phyloP scores from a whole-genome alignment of 2,113 vertebrate species.

The Todiramphus chloris region DNA sequence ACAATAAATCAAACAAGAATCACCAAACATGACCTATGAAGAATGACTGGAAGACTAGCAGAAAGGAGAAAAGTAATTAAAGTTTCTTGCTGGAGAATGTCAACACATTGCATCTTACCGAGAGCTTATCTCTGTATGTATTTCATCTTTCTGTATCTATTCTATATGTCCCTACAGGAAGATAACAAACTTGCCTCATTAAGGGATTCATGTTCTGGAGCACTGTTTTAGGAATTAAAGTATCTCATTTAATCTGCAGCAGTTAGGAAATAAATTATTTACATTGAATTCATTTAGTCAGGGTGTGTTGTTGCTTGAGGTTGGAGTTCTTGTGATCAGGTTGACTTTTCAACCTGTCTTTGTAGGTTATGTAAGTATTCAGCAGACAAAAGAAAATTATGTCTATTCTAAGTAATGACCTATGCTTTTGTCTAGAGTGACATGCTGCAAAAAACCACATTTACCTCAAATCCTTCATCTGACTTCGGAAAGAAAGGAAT shows the following conservation, averaged over 20 bases:
- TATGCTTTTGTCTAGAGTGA: not conserved
- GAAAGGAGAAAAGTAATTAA: not conserved
- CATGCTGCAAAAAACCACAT: not conserved
- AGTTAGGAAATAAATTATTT: not conserved
- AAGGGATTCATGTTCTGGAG: not conserved
- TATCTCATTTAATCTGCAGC: not conserved
- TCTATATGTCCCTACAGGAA: not conserved
- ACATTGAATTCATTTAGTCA: not conserved
- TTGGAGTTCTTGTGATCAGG: not conserved
- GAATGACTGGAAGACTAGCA: not conserved
- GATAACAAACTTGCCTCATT: not conserved
- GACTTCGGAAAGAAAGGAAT: not conserved
- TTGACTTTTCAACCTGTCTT: not conserved
- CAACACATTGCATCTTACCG: accelerated
- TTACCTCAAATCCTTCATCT: not conserved
- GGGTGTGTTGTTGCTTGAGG: not conserved
- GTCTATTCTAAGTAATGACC: not conserved
- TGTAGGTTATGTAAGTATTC: not conserved
- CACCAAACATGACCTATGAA: not conserved
- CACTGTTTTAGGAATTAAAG: not conserved
- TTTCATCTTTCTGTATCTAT: not conserved
- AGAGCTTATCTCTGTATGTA: not conserved
- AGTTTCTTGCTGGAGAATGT: not conserved
- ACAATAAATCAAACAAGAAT: not conserved
- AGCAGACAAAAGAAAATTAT: not conserved